phyloP scores from a whole-genome alignment of 2,888 invertebrate genomes.

The Crepidodera aurea region DNA sequence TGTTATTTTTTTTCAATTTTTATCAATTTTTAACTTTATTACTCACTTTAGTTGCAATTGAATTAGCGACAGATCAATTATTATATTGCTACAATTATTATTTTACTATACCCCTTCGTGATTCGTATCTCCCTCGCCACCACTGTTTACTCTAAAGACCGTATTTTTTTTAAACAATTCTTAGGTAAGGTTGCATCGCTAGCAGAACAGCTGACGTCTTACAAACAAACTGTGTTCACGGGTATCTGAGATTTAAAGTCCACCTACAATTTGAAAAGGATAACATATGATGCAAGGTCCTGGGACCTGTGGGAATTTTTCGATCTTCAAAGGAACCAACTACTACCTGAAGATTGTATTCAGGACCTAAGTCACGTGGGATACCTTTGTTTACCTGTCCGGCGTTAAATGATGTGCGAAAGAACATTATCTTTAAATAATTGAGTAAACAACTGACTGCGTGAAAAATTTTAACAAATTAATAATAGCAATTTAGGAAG shows the following conservation, averaged over 20 bases:
- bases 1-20: too few relatives aligned
- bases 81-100: too few relatives aligned
- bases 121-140: too few relatives aligned
- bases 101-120: too few relatives aligned
- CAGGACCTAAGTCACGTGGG: slow-evolving; percentile 2
- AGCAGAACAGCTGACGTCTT: slow-evolving; percentile 36
- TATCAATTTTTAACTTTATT: too few relatives aligned
- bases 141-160: not conserved
- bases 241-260: slow-evolving; percentile 37
- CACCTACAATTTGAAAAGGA: slow-evolving; percentile 37
- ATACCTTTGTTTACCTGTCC: slow-evolving; percentile 14
- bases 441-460: not conserved
- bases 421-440: not conserved
- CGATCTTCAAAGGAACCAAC: slow-evolving; percentile 3
- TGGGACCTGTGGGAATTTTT: slow-evolving; percentile 39
- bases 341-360: slow-evolving; percentile 28
- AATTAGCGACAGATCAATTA: too few relatives aligned
- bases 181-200: slow-evolving; percentile 28
- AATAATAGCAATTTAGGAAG: too few relatives aligned
- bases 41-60: too few relatives aligned
- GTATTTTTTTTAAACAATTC: slow-evolving; percentile 31
- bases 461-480: too few relatives aligned
- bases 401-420: slow-evolving; percentile 13
- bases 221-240: slow-evolving; percentile 26
- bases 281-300: slow-evolving; percentile 34